Evolutionary conservation across 2,797 vertebrate species (phyloP), one percentile per base, ranked within the genome.

Genomic region (Fistularia commersonii): DNA sequence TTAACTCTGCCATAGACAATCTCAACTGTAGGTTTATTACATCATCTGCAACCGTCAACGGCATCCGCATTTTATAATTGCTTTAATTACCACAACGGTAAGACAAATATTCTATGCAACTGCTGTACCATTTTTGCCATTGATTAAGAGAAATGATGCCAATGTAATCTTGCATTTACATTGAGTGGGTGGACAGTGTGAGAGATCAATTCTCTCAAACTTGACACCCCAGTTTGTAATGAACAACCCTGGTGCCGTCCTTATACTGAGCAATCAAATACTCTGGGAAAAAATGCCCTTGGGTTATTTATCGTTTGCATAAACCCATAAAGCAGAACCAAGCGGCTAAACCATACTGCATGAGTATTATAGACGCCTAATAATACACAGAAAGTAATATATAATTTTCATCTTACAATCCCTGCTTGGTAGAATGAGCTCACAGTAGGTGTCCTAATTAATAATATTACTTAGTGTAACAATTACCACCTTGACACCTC

Each of bases 331-430:
- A 23, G 23, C 23, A 23, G 23, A 36, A 32, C 32, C 40, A 43
- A 36, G 35, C 35, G 8, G 36, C 52, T 8, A 14, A 9, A 23
- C 23, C 23, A 23, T 23, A 23, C 23, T 51, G 56, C 57, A 45
- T 64, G 41, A 52, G 57, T 33, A 49, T 58, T 74, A 41, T 62
- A 48, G 58, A 69, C 68, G 65, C 79, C 79, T 82, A 76, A 69
- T 66, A 68, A 69, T 68, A 69, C 66, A 44, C 49, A 12, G 51
- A 52, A 61, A 78, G 80, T 80, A 80, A 74, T 72, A 69, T 68
- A 61, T 76, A 82, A 81, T 82, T 85, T 83, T 69, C 41, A 61
- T 84, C 73, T 80, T 81, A 80, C 73, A 83, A 76, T 76, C 62
- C 52, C 71, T 53, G 77, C 47, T 39, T 69, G 76, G 67, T 69